Conservation (phyloP, 1,140 invertebrate species). For the Hypothenemus hampei region DNA sequence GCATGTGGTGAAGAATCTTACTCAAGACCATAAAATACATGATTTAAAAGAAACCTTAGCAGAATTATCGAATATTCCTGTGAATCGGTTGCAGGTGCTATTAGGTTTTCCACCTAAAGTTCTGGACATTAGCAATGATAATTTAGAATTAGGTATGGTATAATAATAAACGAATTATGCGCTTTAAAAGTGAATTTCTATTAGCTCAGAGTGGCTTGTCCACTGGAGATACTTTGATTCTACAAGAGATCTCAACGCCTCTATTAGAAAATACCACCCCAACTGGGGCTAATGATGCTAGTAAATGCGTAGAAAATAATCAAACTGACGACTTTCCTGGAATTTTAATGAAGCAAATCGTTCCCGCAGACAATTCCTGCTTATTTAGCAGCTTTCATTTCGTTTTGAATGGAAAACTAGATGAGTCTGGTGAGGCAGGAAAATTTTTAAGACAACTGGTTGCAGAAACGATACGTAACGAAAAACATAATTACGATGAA, state of each 20-base stretch:
- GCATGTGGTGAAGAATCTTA: slow-evolving; percentile 62
- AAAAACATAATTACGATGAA: slow-evolving; percentile 75
- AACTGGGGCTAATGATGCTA: background rate
- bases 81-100: slow-evolving; percentile 62
- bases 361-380: slow-evolving; percentile 93
- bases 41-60: slow-evolving; percentile 68
- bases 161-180: background rate
- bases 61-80: slow-evolving; percentile 61
- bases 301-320: slow-evolving; percentile 14
- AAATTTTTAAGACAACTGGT: slow-evolving; percentile 79
- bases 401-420: slow-evolving; percentile 68
- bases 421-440: slow-evolving; percentile 62
- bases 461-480: slow-evolving; percentile 71
- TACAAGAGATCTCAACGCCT: slow-evolving; percentile 61
- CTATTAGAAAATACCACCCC: background rate
- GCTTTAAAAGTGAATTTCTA: slow-evolving; percentile 3
- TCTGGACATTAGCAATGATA: slow-evolving; percentile 56
- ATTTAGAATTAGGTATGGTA: slow-evolving; percentile 35
- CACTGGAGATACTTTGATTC: slow-evolving; percentile 80
- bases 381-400: slow-evolving; percentile 85
- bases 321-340: slow-evolving; percentile 53
- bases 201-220: slow-evolving; percentile 58
- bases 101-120: slow-evolving; percentile 78
- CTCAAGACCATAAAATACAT: slow-evolving; percentile 59
- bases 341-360: slow-evolving; percentile 83